Percentiles rank a stretch among this genome's conserved stretches.
Evolutionary conservation across 2,888 invertebrate species (phyloP).

Genomic region (Catocala fraxini): DNA sequence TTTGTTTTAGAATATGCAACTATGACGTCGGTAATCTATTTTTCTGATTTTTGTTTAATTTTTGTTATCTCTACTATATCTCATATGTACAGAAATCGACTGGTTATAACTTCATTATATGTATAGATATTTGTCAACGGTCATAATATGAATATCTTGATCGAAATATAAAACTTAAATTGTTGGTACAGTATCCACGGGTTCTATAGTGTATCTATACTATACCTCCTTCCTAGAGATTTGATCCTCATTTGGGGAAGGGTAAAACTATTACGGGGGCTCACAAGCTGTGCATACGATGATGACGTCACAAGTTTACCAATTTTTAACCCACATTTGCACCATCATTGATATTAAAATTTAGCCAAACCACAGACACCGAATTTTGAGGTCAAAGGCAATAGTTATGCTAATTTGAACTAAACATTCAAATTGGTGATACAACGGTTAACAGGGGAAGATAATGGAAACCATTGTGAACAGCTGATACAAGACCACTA

Average conservation of each 20-base stretch:
- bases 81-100: no score
- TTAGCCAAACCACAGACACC: background rate
- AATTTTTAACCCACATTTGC: conserved; percentile 5
- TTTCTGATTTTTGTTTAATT: no score
- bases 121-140: no score
- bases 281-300: conserved; percentile 3
- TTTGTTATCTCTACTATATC: no score
- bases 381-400: background rate
- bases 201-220: no score
- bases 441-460: background rate
- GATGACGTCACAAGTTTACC: conserved; percentile 5
- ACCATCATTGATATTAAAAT: background rate
- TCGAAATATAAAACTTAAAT: no score
- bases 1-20: no score
- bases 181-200: no score
- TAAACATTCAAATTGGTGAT: conserved; percentile 1
- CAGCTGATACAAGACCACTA: conserved; percentile 8
- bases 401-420: conserved; percentile 4
- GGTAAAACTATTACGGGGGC: conserved; percentile 6
- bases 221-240: background rate
- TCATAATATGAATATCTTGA: no score
- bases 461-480: conserved; percentile 6
- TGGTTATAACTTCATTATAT: no score
- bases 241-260: conserved; percentile 11
- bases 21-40: no score